A percentile compares a stretch with the other conserved stretches of the same genome.
phyloP scores from a whole-genome alignment of 1,140 invertebrate genomes.

The Vollenhovia emeryi region DNA sequence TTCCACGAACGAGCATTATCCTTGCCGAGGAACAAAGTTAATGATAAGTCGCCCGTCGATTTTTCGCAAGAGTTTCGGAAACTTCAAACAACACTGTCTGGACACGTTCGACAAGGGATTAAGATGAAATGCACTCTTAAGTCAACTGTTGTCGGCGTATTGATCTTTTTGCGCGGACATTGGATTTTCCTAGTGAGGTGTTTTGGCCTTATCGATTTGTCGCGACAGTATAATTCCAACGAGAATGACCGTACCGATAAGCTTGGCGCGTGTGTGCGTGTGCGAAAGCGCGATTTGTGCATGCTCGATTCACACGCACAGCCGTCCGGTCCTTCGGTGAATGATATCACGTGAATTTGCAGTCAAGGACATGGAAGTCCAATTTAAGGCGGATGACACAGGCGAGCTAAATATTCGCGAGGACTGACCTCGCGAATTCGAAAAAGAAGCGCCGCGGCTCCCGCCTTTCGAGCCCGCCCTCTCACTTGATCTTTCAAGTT shows the following conservation, averaged over 20 bases:
- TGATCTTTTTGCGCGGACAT: not conserved
- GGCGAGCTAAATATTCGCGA: conserved; percentile 8
- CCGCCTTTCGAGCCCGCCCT: not conserved
- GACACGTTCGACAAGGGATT: not conserved
- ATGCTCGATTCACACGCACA: not conserved
- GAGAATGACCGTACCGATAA: not conserved
- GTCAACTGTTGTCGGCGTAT: not conserved
- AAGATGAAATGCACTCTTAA: not conserved
- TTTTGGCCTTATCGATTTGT: not conserved
- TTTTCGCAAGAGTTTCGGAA: not conserved
- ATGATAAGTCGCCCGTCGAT: not conserved
- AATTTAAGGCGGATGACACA: conserved; percentile 44
- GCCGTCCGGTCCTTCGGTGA: conserved; percentile 2
- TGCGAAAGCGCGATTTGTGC: conserved; percentile 17
- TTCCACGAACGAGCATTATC: not conserved
- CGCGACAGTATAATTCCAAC: not conserved
- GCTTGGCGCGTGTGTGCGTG: not conserved
- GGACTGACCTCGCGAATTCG: not conserved
- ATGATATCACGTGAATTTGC: conserved; percentile 17
- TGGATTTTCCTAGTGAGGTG: not conserved
- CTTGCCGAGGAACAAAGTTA: not conserved
- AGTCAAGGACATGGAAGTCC: conserved; percentile 46
- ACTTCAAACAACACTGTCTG: not conserved
- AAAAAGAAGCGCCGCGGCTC: not conserved
- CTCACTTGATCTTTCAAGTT: not conserved